A percentile compares a stretch with the other conserved stretches of the same genome.
Evolutionary conservation across 92 coral and sea anemone species (phyloP).

Genomic region (Bergia puertoricense): DNA sequence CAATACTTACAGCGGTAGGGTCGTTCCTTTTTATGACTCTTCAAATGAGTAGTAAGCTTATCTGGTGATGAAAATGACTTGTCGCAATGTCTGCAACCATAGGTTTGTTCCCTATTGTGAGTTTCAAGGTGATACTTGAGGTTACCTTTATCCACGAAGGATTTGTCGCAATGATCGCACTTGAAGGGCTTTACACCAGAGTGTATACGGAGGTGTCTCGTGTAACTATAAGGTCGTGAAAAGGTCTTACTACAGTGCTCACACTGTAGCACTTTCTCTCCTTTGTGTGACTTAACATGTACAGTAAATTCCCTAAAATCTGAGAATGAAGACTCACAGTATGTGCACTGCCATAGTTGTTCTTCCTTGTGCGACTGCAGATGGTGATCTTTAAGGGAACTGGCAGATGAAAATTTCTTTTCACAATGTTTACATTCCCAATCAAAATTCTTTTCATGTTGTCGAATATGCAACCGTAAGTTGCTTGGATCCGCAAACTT

Average conservation of each 20-base stretch:
- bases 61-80: conserved; percentile 3
- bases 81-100: conserved; percentile 17
- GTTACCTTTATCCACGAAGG: conserved; percentile 5
- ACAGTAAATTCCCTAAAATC: conserved; percentile 37
- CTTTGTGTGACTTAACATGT: conserved; percentile 32
- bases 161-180: conserved; percentile 14
- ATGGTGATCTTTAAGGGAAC: conserved; percentile 21
- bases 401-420: background rate
- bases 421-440: conserved; percentile 21
- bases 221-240: conserved; percentile 4
- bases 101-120: background rate
- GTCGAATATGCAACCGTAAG: background rate
- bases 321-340: conserved; percentile 13
- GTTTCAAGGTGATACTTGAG: conserved; percentile 19
- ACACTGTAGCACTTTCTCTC: conserved; percentile 1
- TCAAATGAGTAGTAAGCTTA: conserved; percentile 1
- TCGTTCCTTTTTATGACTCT: conserved; percentile 8
- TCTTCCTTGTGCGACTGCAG: conserved; percentile 19
- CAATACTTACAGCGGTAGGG: conserved; percentile 19
- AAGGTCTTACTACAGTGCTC: conserved; percentile 16
- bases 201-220: conserved; percentile 24
- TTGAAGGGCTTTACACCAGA: background rate
- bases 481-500: conserved; percentile 21
- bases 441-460: background rate
- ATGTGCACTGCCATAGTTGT: conserved; percentile 16